These are phyloP conservation scores for Illadopsis cleaveri DNA, from an alignment of 2,113 vertebrate species.

Conservation along the genomic window DNA sequence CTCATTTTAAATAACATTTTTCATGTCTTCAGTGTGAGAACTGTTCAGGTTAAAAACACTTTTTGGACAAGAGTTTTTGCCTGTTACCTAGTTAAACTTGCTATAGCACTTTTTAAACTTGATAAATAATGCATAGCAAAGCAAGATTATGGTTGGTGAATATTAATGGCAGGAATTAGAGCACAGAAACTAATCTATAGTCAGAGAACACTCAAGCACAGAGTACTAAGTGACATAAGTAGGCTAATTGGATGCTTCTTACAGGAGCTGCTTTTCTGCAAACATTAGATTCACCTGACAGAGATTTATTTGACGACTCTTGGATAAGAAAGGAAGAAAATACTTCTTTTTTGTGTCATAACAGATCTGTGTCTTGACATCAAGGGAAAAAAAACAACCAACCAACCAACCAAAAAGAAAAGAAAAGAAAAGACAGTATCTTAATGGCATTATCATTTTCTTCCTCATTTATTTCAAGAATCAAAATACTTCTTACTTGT, in stretches of 20 bases:
- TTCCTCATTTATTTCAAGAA: background rate
- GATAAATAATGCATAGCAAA: background rate
- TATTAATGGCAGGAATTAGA: slow-evolving; percentile 39
- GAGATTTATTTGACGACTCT: slow-evolving; percentile 5
- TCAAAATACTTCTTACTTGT: background rate
- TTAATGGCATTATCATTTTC: background rate
- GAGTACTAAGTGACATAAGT: slow-evolving; percentile 46
- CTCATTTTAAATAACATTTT: background rate
- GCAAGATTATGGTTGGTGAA: background rate
- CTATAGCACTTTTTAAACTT: background rate
- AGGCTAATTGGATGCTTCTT: slow-evolving; percentile 52
- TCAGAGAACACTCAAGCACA: background rate
- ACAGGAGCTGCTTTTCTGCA: slow-evolving; percentile 13
- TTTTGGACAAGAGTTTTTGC: background rate
- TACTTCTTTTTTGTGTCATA: background rate
- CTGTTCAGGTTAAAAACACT: background rate
- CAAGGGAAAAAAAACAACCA: background rate
- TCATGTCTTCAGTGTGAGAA: background rate
- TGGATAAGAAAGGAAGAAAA: slow-evolving; percentile 6
- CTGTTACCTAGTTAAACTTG: background rate
- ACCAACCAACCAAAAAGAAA: background rate
- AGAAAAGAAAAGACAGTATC: background rate
- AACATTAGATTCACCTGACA: slow-evolving; percentile 35
- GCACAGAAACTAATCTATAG: slow-evolving; percentile 33
- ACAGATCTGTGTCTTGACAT: background rate